Base-by-base conservation (phyloP, 2,113 vertebrate species). In the Megatriorchis doriae region DNA sequence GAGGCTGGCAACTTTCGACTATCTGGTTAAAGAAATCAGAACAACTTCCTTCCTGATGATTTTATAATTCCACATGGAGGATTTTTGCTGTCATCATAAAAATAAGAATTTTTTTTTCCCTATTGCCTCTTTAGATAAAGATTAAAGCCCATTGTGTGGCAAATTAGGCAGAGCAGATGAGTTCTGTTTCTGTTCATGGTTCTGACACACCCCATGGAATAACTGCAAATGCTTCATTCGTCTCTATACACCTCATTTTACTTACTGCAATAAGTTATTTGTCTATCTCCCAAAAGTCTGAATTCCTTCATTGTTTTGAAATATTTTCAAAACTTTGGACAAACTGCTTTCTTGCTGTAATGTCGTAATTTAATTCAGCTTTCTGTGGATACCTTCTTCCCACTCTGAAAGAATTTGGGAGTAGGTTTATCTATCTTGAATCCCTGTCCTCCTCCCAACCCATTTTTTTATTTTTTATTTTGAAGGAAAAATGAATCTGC, bases 1-100 rank as follows among this genome's bases (percentile, higher is more conserved):
- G 80, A 91, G 27, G 8, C 17, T 91, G 86, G 38, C 36, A 94
- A 96, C 86, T 94, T 97, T 94, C 0, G 0, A 72, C 83, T 94
- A 81, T 81, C 83, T 94, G 65, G 56, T 94, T 95, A 48, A 84
- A 93, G 88, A 89, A 94, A 68, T 79, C 52, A 77, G 27, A 87
- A 56, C 65, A 84, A 40, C 38, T 91, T 89, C 43, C 21, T 56
- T 86, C 34, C 10, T 61, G 48, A 91, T 65, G 36, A 52, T 86
- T 95, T 93, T 67, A 20, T 65, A 81, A 59, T 88, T 78, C 36
- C 10, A 53, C 25, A 55, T 19, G 6, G 47, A 8, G 13, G 7
- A 38, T 53, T 73, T 65, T 65, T 89, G 8, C 62, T 61, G 27
- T 77, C 34, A 19, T 31, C 26, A 67, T n/a, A 50, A 74, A 77